These are phyloP conservation scores for Torymus tubicola DNA, from an alignment of 2,888 invertebrate genomes.

Conservation along the genomic window DNA sequence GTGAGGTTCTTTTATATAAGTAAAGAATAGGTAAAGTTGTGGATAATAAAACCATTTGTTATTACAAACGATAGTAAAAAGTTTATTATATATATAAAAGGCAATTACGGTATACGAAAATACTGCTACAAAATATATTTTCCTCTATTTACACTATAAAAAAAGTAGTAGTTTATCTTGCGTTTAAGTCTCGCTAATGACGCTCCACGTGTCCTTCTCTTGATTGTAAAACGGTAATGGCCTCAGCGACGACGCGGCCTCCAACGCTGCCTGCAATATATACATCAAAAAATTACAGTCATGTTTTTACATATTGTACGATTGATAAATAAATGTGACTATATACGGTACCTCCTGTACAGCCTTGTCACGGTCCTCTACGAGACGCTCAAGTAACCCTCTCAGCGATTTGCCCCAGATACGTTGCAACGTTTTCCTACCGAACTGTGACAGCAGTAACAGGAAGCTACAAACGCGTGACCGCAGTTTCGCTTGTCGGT, in stretches of 20 bases:
- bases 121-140: too few relatives aligned
- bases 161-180: too few relatives aligned
- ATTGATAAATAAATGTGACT: not conserved
- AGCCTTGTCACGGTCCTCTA: slow-evolving; percentile 80
- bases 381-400: slow-evolving; percentile 81
- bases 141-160: too few relatives aligned
- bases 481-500: slow-evolving; percentile 72
- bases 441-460: slow-evolving; percentile 83
- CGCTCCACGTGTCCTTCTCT: slow-evolving; percentile 43
- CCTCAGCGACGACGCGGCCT: slow-evolving; percentile 59
- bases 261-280: slow-evolving; percentile 56
- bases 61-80: too few relatives aligned
- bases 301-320: not conserved
- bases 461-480: slow-evolving; percentile 86
- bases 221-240: slow-evolving; percentile 60
- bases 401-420: slow-evolving; percentile 82
- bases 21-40: too few relatives aligned
- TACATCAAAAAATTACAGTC: too few relatives aligned
- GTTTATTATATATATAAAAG: too few relatives aligned
- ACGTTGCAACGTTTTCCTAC: slow-evolving; percentile 81
- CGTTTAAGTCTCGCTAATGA: slow-evolving; percentile 16
- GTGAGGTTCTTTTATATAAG: too few relatives aligned
- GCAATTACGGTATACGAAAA: too few relatives aligned
- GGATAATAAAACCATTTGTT: too few relatives aligned
- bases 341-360: slow-evolving; percentile 77